Evolutionary conservation across 2,888 invertebrate genomes (phyloP), one percentile per base, ranked within the genome.

Genomic region (Baronia brevicornis): DNA sequence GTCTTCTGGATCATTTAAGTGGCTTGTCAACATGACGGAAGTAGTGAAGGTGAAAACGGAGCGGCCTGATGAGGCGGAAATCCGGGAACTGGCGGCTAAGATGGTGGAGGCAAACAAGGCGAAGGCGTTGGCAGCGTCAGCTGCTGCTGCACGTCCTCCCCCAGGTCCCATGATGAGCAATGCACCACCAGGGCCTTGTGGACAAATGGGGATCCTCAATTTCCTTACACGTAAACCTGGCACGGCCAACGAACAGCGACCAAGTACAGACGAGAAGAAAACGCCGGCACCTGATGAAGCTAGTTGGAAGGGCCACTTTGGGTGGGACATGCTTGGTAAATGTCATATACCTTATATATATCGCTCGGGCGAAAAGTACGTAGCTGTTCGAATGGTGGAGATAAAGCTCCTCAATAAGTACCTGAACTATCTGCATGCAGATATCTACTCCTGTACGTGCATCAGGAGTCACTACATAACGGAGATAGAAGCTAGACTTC

Each of bases 341-440:
- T 89, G 89, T 50, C 90, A 91, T 69, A 93, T 97, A 60, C 97
- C 97, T 1, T 96, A 93, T 68, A 93, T 97, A 45, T 90, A 91
- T 60, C 88, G 97, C 9, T 88, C 90, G 29, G 88, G 90, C 8
- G 94, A 94, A 63, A 92, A 92, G 65, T 97, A 94, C 68, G 94
- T 95, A 62, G 93, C 96, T n/a, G 96, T 97, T 29, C 88, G 96
- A 33, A 96, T 97, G 90, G 93, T 97, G 11, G 97, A 97, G 71
- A 88, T 91, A 57, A 96, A 96, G 71, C 86, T 96, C 25, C 86
- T 96, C 11, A 93, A 94, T 66, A 95, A 95, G 78, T 94, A 95
- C 79, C 88, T 96, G 57, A 93, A 91, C 65, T 93, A 92, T 63
- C 87, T 96, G 30, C 95, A 96, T 66, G 91, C 93, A 45, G 95